These are phyloP conservation scores for Sylvia atricapilla DNA, from an alignment of 2,113 vertebrate genomes.

Conservation along the genomic window DNA sequence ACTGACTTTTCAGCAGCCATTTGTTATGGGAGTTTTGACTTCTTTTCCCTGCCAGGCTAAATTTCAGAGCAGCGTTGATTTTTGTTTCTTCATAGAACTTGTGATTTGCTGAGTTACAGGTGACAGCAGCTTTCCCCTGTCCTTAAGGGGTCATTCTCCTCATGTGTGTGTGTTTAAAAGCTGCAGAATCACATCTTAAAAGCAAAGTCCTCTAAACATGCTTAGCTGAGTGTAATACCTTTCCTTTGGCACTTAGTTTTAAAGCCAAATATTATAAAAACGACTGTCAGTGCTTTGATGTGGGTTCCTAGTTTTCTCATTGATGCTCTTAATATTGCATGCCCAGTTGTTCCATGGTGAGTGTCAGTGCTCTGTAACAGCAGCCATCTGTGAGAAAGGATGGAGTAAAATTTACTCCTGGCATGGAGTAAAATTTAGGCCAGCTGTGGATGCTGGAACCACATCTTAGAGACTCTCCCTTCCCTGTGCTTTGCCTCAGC, in stretches of 20 bases:
- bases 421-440: not conserved
- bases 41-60: not conserved
- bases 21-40: not conserved
- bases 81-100: not conserved
- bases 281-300: conserved; percentile 21
- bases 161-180: not conserved
- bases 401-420: not conserved
- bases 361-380: not conserved
- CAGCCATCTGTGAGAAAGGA: conserved; percentile 30
- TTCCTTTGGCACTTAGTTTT: conserved; percentile 5
- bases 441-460: conserved; percentile 27
- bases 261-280: not conserved
- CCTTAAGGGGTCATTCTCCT: not conserved
- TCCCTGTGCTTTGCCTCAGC: not conserved
- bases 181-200: not conserved
- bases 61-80: conserved; percentile 12
- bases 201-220: not conserved
- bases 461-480: not conserved
- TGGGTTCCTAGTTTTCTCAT: conserved; percentile 34
- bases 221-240: not conserved
- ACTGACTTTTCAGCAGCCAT: not conserved
- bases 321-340: conserved; percentile 43
- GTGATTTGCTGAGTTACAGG: not conserved
- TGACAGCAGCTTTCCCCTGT: not conserved
- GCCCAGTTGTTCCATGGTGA: not conserved